A percentile compares a stretch with the other conserved stretches of the same genome.
These are phyloP conservation scores for Syrmaticus mikado DNA, from an alignment of 2,113 vertebrate species.

Conservation along the genomic window DNA sequence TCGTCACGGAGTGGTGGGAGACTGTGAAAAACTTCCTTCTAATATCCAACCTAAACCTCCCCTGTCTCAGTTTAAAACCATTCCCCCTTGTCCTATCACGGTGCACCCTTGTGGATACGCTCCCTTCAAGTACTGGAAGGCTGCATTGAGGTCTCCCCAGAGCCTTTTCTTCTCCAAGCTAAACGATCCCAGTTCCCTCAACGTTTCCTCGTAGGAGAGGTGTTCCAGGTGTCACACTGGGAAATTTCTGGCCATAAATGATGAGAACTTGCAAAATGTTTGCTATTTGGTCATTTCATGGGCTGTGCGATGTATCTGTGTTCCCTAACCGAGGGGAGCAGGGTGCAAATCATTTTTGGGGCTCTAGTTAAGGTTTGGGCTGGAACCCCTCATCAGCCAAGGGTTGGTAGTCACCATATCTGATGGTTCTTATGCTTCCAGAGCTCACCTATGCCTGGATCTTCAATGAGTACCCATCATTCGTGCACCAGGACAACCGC, in stretches of 20 bases:
- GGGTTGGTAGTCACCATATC: neutral
- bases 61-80: no score
- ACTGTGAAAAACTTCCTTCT: no score
- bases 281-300: fast-evolving
- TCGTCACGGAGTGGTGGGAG: no score
- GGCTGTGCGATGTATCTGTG: fast-evolving
- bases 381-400: neutral
- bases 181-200: no score
- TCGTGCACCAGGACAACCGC: slow-evolving; percentile 92
- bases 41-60: no score
- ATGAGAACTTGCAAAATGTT: neutral
- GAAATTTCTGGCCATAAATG: neutral
- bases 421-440: slow-evolving; percentile 67
- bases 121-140: no score
- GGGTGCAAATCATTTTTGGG: neutral
- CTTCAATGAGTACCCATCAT: slow-evolving; percentile 94
- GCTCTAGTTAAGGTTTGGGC: neutral
- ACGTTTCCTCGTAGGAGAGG: no score
- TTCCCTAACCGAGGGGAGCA: neutral
- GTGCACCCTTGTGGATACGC: no score
- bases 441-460: slow-evolving; percentile 97
- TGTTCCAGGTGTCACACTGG: neutral
- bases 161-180: no score
- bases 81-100: no score
- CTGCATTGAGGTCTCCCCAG: no score